Evolutionary conservation across 2,113 vertebrate genomes (phyloP), one percentile per base, ranked within the genome.

Genomic region (Hippocampus mohnikei): DNA sequence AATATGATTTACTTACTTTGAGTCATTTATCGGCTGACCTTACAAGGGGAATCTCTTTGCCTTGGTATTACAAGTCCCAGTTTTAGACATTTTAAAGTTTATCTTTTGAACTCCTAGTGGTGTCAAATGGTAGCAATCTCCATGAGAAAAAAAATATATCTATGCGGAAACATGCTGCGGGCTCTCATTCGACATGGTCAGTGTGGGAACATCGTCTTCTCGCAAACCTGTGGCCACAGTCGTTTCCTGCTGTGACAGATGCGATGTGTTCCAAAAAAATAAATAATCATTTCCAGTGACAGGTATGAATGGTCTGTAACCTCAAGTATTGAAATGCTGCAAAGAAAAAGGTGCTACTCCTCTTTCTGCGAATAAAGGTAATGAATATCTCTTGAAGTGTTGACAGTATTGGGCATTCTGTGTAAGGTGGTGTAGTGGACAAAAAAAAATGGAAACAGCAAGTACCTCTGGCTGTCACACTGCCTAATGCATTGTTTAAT

Each of bases 191-290:
- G 13, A 33, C 27, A 7, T 60, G 25, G 58, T 33, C 58, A 29
- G 5, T 60, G 10, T 60, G 25, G 29, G 25, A 29, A 2, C 52
- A 10, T n/a, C 1, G 12, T 56, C 15, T 58, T 58, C 12, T 12
- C 73, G 48, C 75, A 18, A 56, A 75, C 67, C 56, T 74, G 42
- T 62, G 1, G 5, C 69, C 29, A 44, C 52, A 40, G 9, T 0
- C 12, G 18, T 79, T 86, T 86, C 79, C 82, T 74, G 25, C 76
- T 84, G 27, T 80, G 63, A 33, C 55, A 8, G n/a, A 41, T 67
- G 52, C 4, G 52, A 55, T n/a, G 21, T 23, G n/a, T 50, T 18
- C 6, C 10, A 9, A 55, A 9, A n/a, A 9, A 55, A 23, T 42
- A 33, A 70, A 83, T 75, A 48, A 55, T 50, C 69, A 25, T 55